Conservation (phyloP, 2,888 invertebrate species). For the Iselma pallidipennis region DNA sequence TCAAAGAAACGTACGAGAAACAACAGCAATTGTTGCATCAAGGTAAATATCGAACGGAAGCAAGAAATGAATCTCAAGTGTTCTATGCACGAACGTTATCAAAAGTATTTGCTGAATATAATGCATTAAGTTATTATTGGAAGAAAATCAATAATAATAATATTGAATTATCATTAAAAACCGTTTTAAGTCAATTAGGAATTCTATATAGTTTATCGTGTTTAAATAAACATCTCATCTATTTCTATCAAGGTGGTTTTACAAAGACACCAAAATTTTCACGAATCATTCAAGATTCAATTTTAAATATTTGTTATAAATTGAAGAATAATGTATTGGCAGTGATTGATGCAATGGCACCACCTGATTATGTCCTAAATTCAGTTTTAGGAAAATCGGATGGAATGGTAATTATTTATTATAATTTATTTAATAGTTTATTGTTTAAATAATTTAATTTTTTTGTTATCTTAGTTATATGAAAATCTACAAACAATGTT, state of each 20-base stretch:
- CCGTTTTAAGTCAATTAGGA: constrained; percentile 59
- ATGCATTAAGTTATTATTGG: constrained; percentile 61
- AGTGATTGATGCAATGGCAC: constrained; percentile 84
- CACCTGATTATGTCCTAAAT: constrained; percentile 87
- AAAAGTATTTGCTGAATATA: constrained; percentile 75
- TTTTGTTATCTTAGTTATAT: constrained; percentile 62
- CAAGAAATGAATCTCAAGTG: constrained; percentile 77
- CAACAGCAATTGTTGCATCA: constrained; percentile 61
- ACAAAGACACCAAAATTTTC: constrained; percentile 56
- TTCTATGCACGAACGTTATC: constrained; percentile 77
- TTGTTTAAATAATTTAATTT: constrained; percentile 8
- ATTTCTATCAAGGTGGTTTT: constrained; percentile 64
- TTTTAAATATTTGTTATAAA: constrained; percentile 69
- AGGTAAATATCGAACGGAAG: constrained; percentile 70
- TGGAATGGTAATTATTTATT: constrained; percentile 66
- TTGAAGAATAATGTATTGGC: constrained; percentile 77
- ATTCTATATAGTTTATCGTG: constrained; percentile 63
- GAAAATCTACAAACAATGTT: constrained; percentile 74
- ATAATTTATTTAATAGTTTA: constrained; percentile 7
- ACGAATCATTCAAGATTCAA: constrained; percentile 65
- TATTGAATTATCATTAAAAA: constrained; percentile 46
- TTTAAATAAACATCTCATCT: constrained; percentile 64
- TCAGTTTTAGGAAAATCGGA: constrained; percentile 84
- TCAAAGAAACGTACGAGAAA: constrained; percentile 69
- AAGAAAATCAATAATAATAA: constrained; percentile 54